Base-by-base conservation (phyloP, 2,113 vertebrate genomes). In the Pseudopodoces humilis region DNA sequence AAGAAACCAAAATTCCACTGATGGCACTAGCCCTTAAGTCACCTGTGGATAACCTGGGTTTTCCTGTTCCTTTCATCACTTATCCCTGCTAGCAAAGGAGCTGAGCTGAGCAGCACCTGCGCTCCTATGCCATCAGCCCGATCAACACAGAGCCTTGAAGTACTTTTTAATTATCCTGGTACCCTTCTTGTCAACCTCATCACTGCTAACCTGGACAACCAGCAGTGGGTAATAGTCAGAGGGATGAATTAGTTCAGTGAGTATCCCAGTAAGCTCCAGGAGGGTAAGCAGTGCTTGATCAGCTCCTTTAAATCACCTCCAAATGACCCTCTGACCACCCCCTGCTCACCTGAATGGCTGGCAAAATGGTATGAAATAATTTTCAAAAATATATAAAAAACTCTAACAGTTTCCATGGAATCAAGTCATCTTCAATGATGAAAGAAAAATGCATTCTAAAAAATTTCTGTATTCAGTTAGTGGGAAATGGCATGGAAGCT, bases 21-120 rank as follows among this genome's bases (percentile, higher is more conserved):
- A 33, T 56, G 41, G 19, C 23, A 41, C 18, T n/a, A 63, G 4
- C 14, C 39, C 28, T 39, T 8, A 39, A 28, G 14, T 37, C 39
- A 15, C 15, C n/a, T 64, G 10, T 8, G 24, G 24, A 15, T n/a
- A 41, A n/a, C 0, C 0, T 41, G 50, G 8, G 6, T 47, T 64
- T 56, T 84, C 15, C 30, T 41, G 30, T 20, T 84, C 18, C n/a
- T 56, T n/a, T 74, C 43, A 47, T n/a, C 15, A 24, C 23, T 39
- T 28, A 41, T 20, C 50, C 10, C 19, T n/a, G n/a, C 30, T 49
- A 8, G 28, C 8, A 19, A 28, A 47, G 41, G 69, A 55, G 11
- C 23, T 64, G 49, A 64, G 22, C 18, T 46, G 47, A 55, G 6
- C 28, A 15, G 7, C 7, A 15, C 28, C 11, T 15, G 9, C 1